phyloP scores from a whole-genome alignment of 2,113 vertebrate species.

The Rynchops niger region DNA sequence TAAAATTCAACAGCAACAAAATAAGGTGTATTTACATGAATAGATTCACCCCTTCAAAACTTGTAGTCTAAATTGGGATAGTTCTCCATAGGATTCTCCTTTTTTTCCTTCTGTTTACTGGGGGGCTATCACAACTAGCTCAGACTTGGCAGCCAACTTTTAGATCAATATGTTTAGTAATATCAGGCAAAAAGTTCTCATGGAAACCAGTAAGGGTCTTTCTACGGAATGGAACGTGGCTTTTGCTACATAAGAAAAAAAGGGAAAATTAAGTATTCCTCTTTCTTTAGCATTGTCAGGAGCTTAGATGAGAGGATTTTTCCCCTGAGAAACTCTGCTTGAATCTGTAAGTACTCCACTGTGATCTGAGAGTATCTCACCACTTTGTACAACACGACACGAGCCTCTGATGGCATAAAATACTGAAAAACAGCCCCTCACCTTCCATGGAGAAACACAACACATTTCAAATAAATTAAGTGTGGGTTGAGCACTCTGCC shows the following conservation, averaged over 20 bases:
- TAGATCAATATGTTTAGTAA: neutral
- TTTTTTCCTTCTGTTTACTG: neutral
- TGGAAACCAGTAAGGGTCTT: neutral
- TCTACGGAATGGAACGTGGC: neutral
- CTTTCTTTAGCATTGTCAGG: neutral
- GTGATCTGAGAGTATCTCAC: neutral
- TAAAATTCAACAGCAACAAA: neutral
- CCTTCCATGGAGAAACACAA: neutral
- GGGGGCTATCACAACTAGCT: neutral
- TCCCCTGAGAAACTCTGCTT: neutral
- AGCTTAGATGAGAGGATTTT: neutral
- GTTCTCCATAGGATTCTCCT: neutral
- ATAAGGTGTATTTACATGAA: neutral
- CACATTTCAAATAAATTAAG: slow-evolving; percentile 31
- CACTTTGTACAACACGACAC: neutral
- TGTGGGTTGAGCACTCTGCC: neutral
- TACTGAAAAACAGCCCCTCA: neutral
- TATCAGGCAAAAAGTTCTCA: neutral
- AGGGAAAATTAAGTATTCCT: neutral
- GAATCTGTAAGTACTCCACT: neutral
- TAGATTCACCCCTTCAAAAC: neutral
- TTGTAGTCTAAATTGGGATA: neutral
- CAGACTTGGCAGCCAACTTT: neutral
- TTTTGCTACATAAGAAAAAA: neutral
- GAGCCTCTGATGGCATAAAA: neutral